Percentiles rank a stretch among this genome's conserved stretches.
These are phyloP conservation scores for Epizoanthus rinbou DNA, from an alignment of 92 coral and sea anemone genomes.

Conservation along the genomic window DNA sequence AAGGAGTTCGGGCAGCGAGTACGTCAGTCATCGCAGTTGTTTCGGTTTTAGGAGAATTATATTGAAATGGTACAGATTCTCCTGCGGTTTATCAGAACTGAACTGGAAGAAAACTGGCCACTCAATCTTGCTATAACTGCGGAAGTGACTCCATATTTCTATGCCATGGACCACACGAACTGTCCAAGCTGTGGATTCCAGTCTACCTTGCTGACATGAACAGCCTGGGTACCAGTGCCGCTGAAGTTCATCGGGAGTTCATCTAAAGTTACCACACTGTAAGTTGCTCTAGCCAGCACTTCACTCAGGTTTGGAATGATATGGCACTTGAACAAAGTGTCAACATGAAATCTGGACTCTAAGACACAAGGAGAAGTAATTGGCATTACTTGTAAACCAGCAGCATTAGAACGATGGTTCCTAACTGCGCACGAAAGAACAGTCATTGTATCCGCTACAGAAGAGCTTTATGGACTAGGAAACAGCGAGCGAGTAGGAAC, in stretches of 20 bases:
- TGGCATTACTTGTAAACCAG: slow-evolving; percentile 30
- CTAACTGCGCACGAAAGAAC: slow-evolving; percentile 2
- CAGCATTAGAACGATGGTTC: not conserved
- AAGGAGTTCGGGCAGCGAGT: too few species aligned
- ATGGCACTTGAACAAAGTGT: too few species aligned
- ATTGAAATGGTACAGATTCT: slow-evolving; percentile 31
- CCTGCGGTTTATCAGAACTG: slow-evolving; percentile 39
- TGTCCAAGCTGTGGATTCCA: slow-evolving; percentile 37
- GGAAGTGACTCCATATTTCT: slow-evolving; percentile 26
- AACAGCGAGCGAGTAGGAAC: not conserved
- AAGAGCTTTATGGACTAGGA: too few species aligned
- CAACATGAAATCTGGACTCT: slow-evolving; percentile 18
- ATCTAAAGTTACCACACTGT: too few species aligned
- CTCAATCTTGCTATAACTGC: slow-evolving; percentile 29
- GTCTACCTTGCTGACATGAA: slow-evolving; percentile 45
- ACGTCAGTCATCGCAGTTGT: not conserved
- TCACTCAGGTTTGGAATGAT: too few species aligned
- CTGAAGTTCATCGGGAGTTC: slow-evolving; percentile 15
- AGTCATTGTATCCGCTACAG: not conserved
- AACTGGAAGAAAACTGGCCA: slow-evolving; percentile 32
- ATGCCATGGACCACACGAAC: slow-evolving; percentile 25
- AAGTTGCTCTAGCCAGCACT: too few species aligned
- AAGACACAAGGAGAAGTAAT: slow-evolving; percentile 34
- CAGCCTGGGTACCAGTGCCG: not conserved
- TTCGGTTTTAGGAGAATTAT: slow-evolving; percentile 31